A percentile compares a stretch with the other conserved stretches of the same genome.
phyloP scores from a whole-genome alignment of 2,113 vertebrate genomes.

The Pao palembangensis region DNA sequence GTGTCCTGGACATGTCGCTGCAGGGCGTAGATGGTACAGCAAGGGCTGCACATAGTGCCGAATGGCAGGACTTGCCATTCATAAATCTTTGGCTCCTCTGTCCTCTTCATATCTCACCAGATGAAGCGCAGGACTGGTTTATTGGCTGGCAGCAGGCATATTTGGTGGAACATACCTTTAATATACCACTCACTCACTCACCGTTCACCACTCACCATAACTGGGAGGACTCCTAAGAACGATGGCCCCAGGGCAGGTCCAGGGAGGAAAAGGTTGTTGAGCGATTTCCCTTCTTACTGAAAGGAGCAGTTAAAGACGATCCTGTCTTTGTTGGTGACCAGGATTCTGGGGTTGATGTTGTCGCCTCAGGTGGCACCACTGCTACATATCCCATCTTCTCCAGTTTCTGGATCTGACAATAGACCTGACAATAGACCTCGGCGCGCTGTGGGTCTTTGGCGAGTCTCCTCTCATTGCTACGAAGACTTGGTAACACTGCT shows the following conservation, averaged over 20 bases:
- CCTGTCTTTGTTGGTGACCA: slow-evolving; percentile 3
- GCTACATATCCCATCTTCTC: slow-evolving; percentile 1
- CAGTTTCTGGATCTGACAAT: slow-evolving; percentile 5
- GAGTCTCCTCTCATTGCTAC: slow-evolving; percentile 2
- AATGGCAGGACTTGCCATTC: slow-evolving; percentile 33
- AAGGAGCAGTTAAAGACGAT: slow-evolving; percentile 21
- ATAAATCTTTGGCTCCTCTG: slow-evolving; percentile 1
- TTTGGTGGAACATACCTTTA: slow-evolving; percentile 33
- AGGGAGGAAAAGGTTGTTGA: slow-evolving; percentile 12
- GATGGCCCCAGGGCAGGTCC: slow-evolving; percentile 11
- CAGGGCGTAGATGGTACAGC: slow-evolving; percentile 25
- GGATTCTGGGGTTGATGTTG: neutral
- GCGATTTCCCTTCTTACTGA: neutral
- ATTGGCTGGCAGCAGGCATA: slow-evolving; percentile 12
- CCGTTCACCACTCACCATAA: slow-evolving; percentile 11
- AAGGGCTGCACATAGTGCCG: slow-evolving; percentile 19
- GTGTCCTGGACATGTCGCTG: slow-evolving; percentile 10
- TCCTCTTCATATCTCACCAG: slow-evolving; percentile 15
- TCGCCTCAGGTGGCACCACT: neutral
- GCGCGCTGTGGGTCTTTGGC: neutral
- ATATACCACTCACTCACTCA: too few species aligned
- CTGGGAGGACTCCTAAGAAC: neutral
- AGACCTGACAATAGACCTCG: neutral
- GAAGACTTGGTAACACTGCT: slow-evolving; percentile 7
- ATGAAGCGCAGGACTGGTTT: slow-evolving; percentile 20